Evolutionary conservation across 2,113 vertebrate species (phyloP).

Genomic region (Pedetes capensis): DNA sequence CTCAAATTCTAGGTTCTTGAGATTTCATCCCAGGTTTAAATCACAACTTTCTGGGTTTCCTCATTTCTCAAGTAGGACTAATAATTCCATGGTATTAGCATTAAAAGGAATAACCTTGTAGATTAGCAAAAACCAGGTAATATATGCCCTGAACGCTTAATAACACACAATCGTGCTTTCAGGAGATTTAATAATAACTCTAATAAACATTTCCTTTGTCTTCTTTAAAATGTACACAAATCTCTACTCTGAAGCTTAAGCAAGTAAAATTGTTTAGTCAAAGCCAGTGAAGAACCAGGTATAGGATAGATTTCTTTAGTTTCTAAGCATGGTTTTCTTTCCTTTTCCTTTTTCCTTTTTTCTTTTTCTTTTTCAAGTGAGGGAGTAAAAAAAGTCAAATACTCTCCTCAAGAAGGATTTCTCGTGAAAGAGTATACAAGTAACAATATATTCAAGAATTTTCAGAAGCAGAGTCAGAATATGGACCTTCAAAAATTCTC

Average conservation of each 20-base stretch:
- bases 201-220: background rate
- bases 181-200: background rate
- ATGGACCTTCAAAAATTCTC: slow-evolving; percentile 1
- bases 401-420: background rate
- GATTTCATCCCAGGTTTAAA: background rate
- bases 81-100: background rate
- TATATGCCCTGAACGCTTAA: background rate
- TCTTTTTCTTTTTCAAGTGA: background rate
- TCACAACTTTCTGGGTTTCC: background rate
- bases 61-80: background rate
- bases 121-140: background rate
- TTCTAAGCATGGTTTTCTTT: background rate
- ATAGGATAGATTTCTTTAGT: background rate
- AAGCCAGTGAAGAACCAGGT: background rate
- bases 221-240: background rate
- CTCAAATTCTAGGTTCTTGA: background rate
- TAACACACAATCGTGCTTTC: background rate
- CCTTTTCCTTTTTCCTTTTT: no score
- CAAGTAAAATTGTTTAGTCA: background rate
- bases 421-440: background rate
- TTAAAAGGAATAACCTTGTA: background rate
- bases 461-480: background rate
- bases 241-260: slow-evolving; percentile 1
- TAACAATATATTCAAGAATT: background rate
- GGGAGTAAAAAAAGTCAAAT: background rate